phyloP scores from a whole-genome alignment of 1,140 invertebrate genomes.

The Brachionus sp. region DNA sequence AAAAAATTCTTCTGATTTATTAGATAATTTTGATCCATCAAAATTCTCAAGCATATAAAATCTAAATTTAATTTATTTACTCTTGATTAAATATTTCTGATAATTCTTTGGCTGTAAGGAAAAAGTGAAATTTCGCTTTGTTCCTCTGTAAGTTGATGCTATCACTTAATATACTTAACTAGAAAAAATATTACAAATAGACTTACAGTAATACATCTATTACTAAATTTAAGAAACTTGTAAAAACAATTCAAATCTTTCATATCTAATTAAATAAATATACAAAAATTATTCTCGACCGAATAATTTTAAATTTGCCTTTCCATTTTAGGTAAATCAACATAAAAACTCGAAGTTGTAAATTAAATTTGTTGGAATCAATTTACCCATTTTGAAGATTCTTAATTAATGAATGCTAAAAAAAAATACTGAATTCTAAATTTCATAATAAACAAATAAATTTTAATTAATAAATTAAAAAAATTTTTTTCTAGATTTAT shows the following conservation, averaged over 20 bases:
- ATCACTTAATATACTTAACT: not conserved
- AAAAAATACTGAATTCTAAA: not conserved
- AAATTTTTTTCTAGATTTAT: no score
- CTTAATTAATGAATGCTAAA: not conserved
- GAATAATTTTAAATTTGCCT: not conserved
- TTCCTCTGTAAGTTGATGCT: not conserved
- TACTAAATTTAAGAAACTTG: not conserved
- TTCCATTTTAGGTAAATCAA: not conserved
- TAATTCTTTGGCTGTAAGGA: not conserved
- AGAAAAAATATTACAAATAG: not conserved
- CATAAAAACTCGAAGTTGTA: not conserved
- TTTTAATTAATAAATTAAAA: no score
- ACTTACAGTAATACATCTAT: not conserved
- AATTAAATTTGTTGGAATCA: not conserved
- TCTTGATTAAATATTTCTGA: not conserved
- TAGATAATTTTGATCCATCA: not conserved
- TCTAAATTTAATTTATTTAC: not conserved
- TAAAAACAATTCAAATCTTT: not conserved
- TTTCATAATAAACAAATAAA: not conserved
- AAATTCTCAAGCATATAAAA: not conserved
- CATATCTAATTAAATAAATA: not conserved
- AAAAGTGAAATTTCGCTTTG: not conserved
- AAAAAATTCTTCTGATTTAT: not conserved
- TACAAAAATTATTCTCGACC: not conserved
- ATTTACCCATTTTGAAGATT: not conserved